Conservation (phyloP, 2,113 vertebrate genomes). For the Pristiophorus japonicus region DNA sequence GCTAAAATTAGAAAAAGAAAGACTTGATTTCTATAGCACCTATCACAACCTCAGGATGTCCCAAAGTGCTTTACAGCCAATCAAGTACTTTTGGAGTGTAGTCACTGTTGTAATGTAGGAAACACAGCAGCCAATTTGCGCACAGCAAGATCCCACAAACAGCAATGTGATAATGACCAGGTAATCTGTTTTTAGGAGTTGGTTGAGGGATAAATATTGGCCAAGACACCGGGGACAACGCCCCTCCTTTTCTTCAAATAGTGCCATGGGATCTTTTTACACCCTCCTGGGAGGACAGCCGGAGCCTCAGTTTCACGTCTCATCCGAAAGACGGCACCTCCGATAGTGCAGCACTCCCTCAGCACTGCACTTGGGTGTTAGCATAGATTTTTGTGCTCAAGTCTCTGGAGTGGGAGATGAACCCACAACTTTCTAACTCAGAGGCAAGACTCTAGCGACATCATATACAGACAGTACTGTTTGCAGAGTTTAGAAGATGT, state of each 20-base stretch:
- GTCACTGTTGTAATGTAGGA: background rate
- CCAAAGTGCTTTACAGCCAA: background rate
- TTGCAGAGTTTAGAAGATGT: background rate
- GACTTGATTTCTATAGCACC: background rate
- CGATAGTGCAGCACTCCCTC: background rate
- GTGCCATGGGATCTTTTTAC: background rate
- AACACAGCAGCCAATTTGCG: background rate
- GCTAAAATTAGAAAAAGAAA: background rate
- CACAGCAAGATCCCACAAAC: background rate
- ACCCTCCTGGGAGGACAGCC: too few species aligned
- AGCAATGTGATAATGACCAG: background rate
- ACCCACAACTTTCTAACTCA: background rate
- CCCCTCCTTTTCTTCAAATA: background rate
- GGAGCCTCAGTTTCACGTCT: background rate
- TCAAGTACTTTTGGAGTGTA: background rate
- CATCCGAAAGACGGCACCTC: background rate
- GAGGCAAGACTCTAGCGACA: background rate
- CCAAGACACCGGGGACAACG: background rate
- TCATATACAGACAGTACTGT: background rate
- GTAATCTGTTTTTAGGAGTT: background rate
- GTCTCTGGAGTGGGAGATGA: background rate
- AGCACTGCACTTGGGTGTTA: background rate
- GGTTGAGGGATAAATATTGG: background rate
- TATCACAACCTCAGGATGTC: background rate
- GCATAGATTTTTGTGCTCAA: background rate